Conservation (phyloP, 2,888 invertebrate genomes). For the Pammene aurita region DNA sequence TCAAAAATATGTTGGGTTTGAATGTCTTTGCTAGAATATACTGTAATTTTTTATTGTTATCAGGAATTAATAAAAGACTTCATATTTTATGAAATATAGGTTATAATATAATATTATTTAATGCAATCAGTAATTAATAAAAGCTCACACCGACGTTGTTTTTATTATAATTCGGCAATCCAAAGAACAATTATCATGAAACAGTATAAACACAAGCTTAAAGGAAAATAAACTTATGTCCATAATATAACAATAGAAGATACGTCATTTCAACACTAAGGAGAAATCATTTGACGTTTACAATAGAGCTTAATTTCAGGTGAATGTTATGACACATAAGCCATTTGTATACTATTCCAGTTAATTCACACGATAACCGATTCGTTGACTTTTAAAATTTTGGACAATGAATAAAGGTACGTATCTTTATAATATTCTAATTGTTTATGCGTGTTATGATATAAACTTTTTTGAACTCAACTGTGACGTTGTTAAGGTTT, state of each 20-base stretch:
- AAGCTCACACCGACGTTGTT: conserved; percentile 21
- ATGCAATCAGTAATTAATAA: conserved; percentile 19
- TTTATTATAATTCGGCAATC: conserved; percentile 35
- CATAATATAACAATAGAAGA: background rate
- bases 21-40: too few species aligned
- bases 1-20: too few species aligned
- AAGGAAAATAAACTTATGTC: background rate
- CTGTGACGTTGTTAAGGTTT: background rate
- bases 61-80: background rate
- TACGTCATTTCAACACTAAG: background rate
- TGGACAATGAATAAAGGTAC: conserved; percentile 28
- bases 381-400: conserved; percentile 34
- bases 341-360: background rate
- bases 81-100: background rate
- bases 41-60: too few species aligned
- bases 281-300: background rate
- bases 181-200: conserved; percentile 28
- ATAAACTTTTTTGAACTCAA: background rate
- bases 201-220: conserved; percentile 17
- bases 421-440: conserved; percentile 31
- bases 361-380: conserved; percentile 35
- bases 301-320: background rate
- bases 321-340: background rate
- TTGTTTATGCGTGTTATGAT: conserved; percentile 7
- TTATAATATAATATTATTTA: too few species aligned